Base-by-base conservation (phyloP, 2,888 invertebrate species). In the Lumbricus terrestris region DNA sequence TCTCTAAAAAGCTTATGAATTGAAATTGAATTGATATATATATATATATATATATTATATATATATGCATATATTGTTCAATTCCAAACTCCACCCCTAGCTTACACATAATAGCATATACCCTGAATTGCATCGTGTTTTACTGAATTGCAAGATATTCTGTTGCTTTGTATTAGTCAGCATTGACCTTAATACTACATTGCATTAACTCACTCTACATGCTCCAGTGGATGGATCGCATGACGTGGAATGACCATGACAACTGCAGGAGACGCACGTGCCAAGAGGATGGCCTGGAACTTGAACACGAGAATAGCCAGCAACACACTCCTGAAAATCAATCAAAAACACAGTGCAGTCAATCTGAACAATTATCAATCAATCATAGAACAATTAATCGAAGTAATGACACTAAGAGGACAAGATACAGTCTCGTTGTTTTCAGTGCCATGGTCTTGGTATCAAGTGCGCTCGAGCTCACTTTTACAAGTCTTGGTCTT, bases 231-330 rank as follows among this genome's bases (percentile, higher is more conserved):
- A 54, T 38, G 95, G 94, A 91, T 95, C 94, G 93, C 95, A 95
- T 29, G 94, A 92, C 29, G 93, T 92, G 35, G 95, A 95, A 92
- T 95, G 95, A 69, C 96, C 96, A 93, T 96, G 96, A 95, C 98
- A 98, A 6, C 97, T 97, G 93, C 98, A 98, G 47, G 94, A 95
- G 91, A 93, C 92, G 93, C 94, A 94, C 33, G 93, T 92, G 37
- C 93, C 93, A 2, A 91, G 91, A 23, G 92, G 91, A n/a, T 92
- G 92, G 18, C 92, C 90, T 15, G 92, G 91, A 47, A 93, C 93
- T 5, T 93, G 92, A 6, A 93, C 93, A n/a, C 93, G 91, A 20
- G 93, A 92, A 91, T 93, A 94, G 35, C 91, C 91, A 38, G 90
- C 33, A 23, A 93, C 93, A 93, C 94, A 94, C 20, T 90, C 82